These are phyloP conservation scores for Trisateles emortualis DNA, from an alignment of 2,888 invertebrate species.

Conservation along the genomic window DNA sequence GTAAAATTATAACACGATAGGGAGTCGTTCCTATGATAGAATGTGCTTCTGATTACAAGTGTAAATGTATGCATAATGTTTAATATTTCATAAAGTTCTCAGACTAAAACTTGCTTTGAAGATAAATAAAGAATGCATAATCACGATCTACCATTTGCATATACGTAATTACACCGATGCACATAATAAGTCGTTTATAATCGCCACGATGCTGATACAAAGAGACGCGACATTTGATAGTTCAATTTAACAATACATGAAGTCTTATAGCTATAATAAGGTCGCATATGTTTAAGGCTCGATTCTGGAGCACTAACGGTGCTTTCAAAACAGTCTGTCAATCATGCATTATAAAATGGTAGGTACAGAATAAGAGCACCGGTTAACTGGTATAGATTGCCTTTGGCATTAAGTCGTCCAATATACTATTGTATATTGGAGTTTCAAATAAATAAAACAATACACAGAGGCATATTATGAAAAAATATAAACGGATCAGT, in stretches of 20 bases:
- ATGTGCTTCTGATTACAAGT: background rate
- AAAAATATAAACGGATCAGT: conserved; percentile 4
- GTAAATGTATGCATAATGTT: background rate
- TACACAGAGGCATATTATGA: conserved; percentile 18
- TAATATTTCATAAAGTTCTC: background rate
- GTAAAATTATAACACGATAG: background rate
- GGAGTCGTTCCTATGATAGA: background rate
- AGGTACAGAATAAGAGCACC: conserved; percentile 35
- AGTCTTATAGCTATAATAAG: conserved; percentile 7
- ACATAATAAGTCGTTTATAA: conserved; percentile 17
- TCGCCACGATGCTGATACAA: conserved; percentile 19
- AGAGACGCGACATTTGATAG: conserved; percentile 14
- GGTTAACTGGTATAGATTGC: too few species aligned
- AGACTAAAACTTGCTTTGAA: background rate
- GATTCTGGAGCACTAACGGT: conserved; percentile 34
- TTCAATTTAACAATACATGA: conserved; percentile 11
- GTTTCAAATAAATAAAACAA: too few species aligned
- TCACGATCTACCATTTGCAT: conserved; percentile 17
- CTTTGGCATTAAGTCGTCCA: too few species aligned
- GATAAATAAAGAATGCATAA: conserved; percentile 3
- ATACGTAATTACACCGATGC: background rate
- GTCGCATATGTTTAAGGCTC: conserved; percentile 14
- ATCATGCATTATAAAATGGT: conserved; percentile 42
- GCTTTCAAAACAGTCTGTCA: conserved; percentile 32
- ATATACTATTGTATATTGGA: too few species aligned